Base-by-base conservation (phyloP, 2,888 invertebrate species). In the Ochropleura leucogaster region DNA sequence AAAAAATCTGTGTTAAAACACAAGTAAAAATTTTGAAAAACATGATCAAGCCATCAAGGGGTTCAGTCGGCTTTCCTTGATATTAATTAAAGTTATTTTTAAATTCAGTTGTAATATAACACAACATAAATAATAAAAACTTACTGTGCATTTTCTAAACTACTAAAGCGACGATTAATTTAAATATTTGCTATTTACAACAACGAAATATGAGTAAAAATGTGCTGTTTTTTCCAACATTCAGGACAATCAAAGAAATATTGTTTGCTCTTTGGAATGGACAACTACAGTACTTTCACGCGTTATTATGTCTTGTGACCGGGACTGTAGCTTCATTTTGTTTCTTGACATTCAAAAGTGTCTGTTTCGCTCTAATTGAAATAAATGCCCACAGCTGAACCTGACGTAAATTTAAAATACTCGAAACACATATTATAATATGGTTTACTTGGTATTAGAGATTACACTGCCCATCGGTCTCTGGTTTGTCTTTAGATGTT, bases 1-100 rank as follows among this genome's bases (percentile, higher is more conserved):
- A 69, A 30, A 62, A 57, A 72, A 55, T 18, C 20, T 42, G 42
- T 62, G 62, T 76, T 76, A 76, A 40, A 59, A 69, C 20, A 71
- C 46, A 78, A 78, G 53, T 16, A 16, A 59, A 79, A 53, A 49
- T 47, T 12, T 53, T n/a, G 20, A 47, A 72, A 71, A 79, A 59
- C 64, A 77, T 59, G 30, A 3, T 64, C 47, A 51, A 77, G 77
- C 57, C 53, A 47, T 30, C 9, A 59, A 70, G 59, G 42, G 71
- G 18, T 49, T 73, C 49, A 30, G 62, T 49, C 47, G 55, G 62
- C 42, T 74, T 63, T 57, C 42, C 55, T 44, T 14, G 4, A 47
- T 18, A 72, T 62, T 73, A 62, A 73, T 40, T 14, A 20, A 60
- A 18, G 20, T n/a, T n/a, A 16, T 67, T 44, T 44, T 18, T 12